A percentile compares a stretch with the other conserved stretches of the same genome.
Evolutionary conservation across 2,797 vertebrate genomes (phyloP).

Genomic region (Aeoliscus strigatus): DNA sequence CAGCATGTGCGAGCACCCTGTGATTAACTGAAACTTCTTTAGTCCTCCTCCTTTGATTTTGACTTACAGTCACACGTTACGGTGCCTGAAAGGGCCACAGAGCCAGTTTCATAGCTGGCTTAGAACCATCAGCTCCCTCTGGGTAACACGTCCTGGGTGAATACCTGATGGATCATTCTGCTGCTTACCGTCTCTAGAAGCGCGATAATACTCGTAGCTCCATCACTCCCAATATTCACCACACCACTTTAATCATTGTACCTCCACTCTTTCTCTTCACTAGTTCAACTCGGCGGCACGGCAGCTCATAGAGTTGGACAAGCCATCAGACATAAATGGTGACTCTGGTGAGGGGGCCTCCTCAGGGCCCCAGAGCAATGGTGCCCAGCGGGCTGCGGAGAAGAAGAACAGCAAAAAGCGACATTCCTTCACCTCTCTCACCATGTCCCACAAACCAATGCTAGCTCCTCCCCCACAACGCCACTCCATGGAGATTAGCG

Average conservation of each 20-base stretch:
- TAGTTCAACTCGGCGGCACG: slow-evolving; percentile 95
- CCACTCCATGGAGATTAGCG: slow-evolving; percentile 99
- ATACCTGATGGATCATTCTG: slow-evolving; percentile 1
- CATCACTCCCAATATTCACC: slow-evolving; percentile 15
- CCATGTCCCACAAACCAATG: slow-evolving; percentile 94
- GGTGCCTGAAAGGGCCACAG: slow-evolving; percentile 28
- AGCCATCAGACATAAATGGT: slow-evolving; percentile 76
- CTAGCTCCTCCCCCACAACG: slow-evolving; percentile 90
- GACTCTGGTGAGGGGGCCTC: slow-evolving; percentile 85
- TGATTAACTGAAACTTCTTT: slow-evolving; percentile 59
- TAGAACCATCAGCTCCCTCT: slow-evolving; percentile 5
- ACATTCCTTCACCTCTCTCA: slow-evolving; percentile 98
- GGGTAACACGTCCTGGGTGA: slow-evolving; percentile 9
- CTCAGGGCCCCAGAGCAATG: slow-evolving; percentile 78
- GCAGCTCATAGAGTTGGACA: slow-evolving; percentile 95
- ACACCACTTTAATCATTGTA: slow-evolving; percentile 1
- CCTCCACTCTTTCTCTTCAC: slow-evolving; percentile 21
- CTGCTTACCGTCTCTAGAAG: slow-evolving; percentile 8
- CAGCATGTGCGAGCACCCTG: slow-evolving; percentile 38
- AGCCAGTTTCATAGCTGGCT: slow-evolving; percentile 17
- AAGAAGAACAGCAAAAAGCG: slow-evolving; percentile 99
- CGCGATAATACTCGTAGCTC: slow-evolving; percentile 19
- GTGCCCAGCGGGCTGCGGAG: slow-evolving; percentile 80
- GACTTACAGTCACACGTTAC: slow-evolving; percentile 26
- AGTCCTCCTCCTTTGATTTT: slow-evolving; percentile 55